Evolutionary conservation across 2,797 vertebrate genomes (phyloP).

Genomic region (Alectoris magna): DNA sequence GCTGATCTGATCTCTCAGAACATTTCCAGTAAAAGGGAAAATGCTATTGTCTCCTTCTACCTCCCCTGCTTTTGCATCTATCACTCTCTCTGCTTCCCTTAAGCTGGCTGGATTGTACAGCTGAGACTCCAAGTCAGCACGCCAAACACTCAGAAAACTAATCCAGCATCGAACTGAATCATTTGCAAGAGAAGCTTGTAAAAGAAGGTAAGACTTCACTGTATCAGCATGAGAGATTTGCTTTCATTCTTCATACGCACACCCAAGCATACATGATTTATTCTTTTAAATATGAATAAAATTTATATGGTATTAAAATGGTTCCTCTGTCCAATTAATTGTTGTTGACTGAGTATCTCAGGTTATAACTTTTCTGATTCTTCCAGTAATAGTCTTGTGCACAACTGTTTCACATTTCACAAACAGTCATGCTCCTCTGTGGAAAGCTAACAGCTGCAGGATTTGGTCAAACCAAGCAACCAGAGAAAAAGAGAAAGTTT

Average conservation of each 20-base stretch:
- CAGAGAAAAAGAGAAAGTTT: background rate
- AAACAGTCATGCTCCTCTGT: background rate
- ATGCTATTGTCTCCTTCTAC: background rate
- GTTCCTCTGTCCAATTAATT: background rate
- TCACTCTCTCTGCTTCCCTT: background rate
- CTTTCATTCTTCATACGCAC: background rate
- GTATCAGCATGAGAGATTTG: accelerated
- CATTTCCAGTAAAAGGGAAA: background rate
- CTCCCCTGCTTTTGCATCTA: background rate
- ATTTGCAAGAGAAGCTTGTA: background rate
- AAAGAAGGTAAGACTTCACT: background rate
- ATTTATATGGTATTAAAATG: background rate
- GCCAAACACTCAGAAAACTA: background rate
- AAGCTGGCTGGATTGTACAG: background rate
- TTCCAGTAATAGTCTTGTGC: background rate
- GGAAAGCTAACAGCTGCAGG: background rate
- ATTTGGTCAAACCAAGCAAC: background rate
- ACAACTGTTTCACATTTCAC: background rate
- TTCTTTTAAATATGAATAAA: background rate
- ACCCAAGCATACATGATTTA: background rate
- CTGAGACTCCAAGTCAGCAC: background rate
- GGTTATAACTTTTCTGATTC: background rate
- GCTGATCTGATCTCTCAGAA: background rate
- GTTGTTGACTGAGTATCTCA: background rate
- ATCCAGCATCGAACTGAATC: background rate